A percentile compares a stretch with the other conserved stretches of the same genome.
Conservation (phyloP, 2,888 invertebrate genomes). For the Melinaea marsaeus region DNA sequence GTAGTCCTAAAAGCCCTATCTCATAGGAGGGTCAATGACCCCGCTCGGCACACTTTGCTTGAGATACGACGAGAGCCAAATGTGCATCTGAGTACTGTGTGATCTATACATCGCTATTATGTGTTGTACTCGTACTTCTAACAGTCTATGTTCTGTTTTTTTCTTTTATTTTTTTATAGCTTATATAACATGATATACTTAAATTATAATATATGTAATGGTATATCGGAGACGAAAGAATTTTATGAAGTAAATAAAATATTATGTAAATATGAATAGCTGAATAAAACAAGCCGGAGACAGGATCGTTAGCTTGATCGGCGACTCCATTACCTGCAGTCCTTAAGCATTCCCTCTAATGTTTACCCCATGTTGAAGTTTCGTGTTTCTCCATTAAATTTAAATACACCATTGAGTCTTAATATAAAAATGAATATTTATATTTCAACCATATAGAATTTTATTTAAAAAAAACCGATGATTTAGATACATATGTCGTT, state of each 20-base stretch:
- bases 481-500: no score
- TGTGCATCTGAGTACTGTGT: slow-evolving; percentile 2
- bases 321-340: slow-evolving; percentile 29
- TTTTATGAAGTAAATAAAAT: not conserved
- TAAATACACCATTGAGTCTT: not conserved
- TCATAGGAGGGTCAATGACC: not conserved
- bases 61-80: slow-evolving; percentile 2
- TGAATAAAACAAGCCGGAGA: slow-evolving; percentile 27
- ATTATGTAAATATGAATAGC: slow-evolving; percentile 25
- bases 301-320: slow-evolving; percentile 31
- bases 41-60: slow-evolving; percentile 5
- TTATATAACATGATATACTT: not conserved
- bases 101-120: not conserved
- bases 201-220: not conserved
- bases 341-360: slow-evolving; percentile 18
- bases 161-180: no score
- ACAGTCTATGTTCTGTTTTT: no score
- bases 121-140: no score
- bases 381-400: slow-evolving; percentile 14
- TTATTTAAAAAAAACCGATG: no score
- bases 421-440: not conserved
- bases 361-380: slow-evolving; percentile 20
- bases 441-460: no score
- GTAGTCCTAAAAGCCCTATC: slow-evolving; percentile 2
- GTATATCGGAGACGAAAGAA: not conserved